Percentiles rank a stretch among this genome's conserved stretches.
phyloP scores from a whole-genome alignment of 2,888 invertebrate genomes.

The Leptodirus hochenwartii region DNA sequence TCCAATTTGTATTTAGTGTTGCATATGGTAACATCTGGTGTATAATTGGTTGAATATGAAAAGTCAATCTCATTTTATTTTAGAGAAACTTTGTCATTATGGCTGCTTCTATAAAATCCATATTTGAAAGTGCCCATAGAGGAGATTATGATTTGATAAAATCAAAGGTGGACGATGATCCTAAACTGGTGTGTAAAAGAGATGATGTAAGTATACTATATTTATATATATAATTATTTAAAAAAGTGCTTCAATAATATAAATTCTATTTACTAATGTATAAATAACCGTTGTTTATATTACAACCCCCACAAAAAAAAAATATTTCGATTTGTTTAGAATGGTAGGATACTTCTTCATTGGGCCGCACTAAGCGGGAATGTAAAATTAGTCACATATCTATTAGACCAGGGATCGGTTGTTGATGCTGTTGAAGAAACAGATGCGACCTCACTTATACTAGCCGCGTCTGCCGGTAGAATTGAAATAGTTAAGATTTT shows the following conservation, averaged over 20 bases:
- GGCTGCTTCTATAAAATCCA: constrained; percentile 13
- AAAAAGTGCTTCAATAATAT: constrained; percentile 1
- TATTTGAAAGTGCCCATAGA: constrained; percentile 50
- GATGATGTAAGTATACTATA: constrained; percentile 31
- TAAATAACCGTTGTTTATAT: too few relatives aligned
- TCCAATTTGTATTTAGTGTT: not conserved
- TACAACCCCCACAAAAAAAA: too few relatives aligned
- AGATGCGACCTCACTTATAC: constrained; percentile 57
- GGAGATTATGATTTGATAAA: constrained; percentile 51
- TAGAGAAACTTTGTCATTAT: constrained; percentile 6
- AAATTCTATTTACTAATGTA: too few relatives aligned
- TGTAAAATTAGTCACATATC: constrained; percentile 46
- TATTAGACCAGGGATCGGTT: constrained; percentile 45
- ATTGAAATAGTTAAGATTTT: constrained; percentile 46
- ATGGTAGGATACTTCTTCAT: constrained; percentile 52
- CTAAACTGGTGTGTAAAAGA: constrained; percentile 26
- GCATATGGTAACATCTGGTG: too few relatives aligned
- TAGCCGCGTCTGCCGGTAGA: constrained; percentile 64
- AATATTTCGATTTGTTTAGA: constrained; percentile 41
- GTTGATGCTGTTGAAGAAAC: constrained; percentile 58
- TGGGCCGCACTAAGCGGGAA: constrained; percentile 70
- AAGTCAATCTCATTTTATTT: not conserved
- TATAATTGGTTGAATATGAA: not conserved
- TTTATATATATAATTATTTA: not conserved
- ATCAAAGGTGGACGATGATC: constrained; percentile 38